A percentile compares a stretch with the other conserved stretches of the same genome.
These are phyloP conservation scores for Meloidogyne hapla DNA, from an alignment of 1,140 invertebrate genomes.

Conservation along the genomic window DNA sequence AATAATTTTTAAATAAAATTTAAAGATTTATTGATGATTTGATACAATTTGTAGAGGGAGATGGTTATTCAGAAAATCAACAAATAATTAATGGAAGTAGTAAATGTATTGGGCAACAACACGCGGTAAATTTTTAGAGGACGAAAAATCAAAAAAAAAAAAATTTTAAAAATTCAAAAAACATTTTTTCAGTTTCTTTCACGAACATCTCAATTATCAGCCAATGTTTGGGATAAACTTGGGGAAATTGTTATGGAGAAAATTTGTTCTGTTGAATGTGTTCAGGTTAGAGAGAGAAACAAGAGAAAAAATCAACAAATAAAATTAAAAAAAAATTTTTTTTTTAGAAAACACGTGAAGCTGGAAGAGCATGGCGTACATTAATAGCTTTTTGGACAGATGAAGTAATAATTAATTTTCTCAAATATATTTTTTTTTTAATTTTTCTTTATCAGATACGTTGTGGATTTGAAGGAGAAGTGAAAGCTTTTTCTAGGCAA, in stretches of 20 bases:
- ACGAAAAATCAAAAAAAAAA: neutral
- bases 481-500: constrained; percentile 49
- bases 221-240: constrained; percentile 61
- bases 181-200: constrained; percentile 50
- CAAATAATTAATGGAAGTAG: constrained; percentile 43
- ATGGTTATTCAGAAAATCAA: constrained; percentile 44
- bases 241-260: constrained; percentile 61
- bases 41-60: constrained; percentile 28
- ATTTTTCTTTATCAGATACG: constrained; percentile 18
- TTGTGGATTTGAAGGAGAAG: constrained; percentile 47
- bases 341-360: constrained; percentile 47
- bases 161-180: constrained; percentile 16
- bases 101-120: constrained; percentile 37
- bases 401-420: constrained; percentile 28
- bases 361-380: constrained; percentile 50
- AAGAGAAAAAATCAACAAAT: no score
- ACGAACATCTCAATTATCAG: constrained; percentile 48
- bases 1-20: neutral
- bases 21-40: constrained; percentile 61
- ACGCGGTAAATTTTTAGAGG: constrained; percentile 24
- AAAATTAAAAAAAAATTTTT: neutral
- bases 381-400: constrained; percentile 52
- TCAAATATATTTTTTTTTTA: no score
- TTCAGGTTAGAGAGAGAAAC: constrained; percentile 45
- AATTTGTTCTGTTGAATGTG: constrained; percentile 53